Percentiles rank a stretch among this genome's conserved stretches.
phyloP scores from a whole-genome alignment of 2,888 invertebrate genomes.

The Apotomis betuletana region DNA sequence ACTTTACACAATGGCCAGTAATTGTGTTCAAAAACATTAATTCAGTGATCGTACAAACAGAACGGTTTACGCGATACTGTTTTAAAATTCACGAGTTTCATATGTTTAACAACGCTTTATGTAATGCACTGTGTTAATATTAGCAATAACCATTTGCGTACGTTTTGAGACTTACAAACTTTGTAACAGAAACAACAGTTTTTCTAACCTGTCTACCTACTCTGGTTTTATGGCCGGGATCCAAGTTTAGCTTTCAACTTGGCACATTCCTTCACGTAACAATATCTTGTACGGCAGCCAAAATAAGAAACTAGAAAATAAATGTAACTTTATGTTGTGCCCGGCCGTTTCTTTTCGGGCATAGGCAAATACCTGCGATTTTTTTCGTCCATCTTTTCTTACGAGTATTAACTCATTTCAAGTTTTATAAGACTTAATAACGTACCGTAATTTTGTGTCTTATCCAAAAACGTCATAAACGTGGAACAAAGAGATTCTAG shows the following conservation, averaged over 20 bases:
- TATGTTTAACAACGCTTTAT: neutral
- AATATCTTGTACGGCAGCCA: slow-evolving; percentile 34
- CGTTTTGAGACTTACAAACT: neutral
- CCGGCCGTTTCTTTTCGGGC: slow-evolving; percentile 22
- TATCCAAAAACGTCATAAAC: neutral
- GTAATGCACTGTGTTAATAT: too few relatives aligned
- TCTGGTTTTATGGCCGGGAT: slow-evolving; percentile 31
- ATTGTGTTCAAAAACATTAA: slow-evolving; percentile 20
- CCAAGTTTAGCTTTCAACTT: slow-evolving; percentile 39
- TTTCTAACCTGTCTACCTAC: slow-evolving; percentile 22
- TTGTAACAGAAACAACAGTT: neutral
- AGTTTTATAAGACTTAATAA: neutral
- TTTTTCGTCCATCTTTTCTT: slow-evolving; percentile 12
- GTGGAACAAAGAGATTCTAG: neutral
- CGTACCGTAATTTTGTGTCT: neutral
- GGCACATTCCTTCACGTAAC: slow-evolving; percentile 39
- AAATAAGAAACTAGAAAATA: slow-evolving; percentile 30
- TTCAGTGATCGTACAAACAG: neutral
- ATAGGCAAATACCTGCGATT: slow-evolving; percentile 16
- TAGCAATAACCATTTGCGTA: too few relatives aligned
- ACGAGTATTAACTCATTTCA: neutral
- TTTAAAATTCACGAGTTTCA: neutral
- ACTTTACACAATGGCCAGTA: slow-evolving; percentile 18
- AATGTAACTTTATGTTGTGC: slow-evolving; percentile 31
- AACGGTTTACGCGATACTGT: neutral